Evolutionary conservation across 2,797 vertebrate species (phyloP), one percentile per base, ranked within the genome.

Genomic region (Siniperca scherzeri): DNA sequence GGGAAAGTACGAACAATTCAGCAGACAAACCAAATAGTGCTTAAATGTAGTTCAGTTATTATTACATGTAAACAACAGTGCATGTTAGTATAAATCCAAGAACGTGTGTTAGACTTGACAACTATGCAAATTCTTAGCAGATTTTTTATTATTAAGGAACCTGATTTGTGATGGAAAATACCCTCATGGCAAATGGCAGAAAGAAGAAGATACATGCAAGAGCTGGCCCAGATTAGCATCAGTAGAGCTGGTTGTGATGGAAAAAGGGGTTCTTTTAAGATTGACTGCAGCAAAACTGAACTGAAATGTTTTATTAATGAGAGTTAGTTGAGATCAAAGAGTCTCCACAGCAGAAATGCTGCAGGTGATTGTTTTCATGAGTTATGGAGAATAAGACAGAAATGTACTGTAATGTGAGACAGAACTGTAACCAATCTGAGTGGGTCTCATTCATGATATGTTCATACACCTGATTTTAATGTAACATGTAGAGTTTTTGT

Each of bases 301-400:
- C 21, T 16, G 13, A 64, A 70, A 75, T 87, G 75, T 80, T 87
- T 83, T 74, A 83, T 81, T 78, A 62, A 80, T 79, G 66, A 70
- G 36, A 57, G 38, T 55, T 60, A 50, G 70, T n/a, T 3, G 17
- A 67, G 62, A 78, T 76, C 61, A 84, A 80, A 78, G 59, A 38
- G 67, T 52, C 76, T 52, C 10, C 21, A 50, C 50, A 77, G 75
- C 9, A 40, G 55, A 52, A 79, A 33, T 22, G 46, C 38, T 68
- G 77, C 71, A 73, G 77, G 82, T 68, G 40, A 77, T 53, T 1
- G 2, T 78, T 55, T 74, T 69, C 53, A 77, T 19, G 30, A 61
- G n/a, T 70, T 55, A 56, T 3, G 1, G 30, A 60, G 36, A 38
- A 46, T 50, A 17, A 53, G 14, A 70, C 56, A 62, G 13, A 76